Percentiles rank a stretch among this genome's conserved stretches.
Evolutionary conservation across 1,140 invertebrate species (phyloP).

Genomic region (Philotrypesis tridentata): DNA sequence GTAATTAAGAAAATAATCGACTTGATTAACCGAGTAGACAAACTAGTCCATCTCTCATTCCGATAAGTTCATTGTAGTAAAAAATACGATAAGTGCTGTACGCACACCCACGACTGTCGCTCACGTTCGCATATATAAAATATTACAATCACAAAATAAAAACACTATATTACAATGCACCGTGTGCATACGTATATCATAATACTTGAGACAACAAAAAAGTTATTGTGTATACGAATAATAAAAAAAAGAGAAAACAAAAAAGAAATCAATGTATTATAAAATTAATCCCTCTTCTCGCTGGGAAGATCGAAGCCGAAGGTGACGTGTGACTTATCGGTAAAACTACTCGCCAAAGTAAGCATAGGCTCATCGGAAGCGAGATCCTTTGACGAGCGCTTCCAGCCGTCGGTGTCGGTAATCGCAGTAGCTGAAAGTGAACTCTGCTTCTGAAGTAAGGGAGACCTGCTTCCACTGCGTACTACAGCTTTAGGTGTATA

Average conservation of each 20-base stretch:
- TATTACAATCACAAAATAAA: conserved; percentile 42
- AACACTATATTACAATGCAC: conserved; percentile 8
- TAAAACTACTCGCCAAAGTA: conserved; percentile 68
- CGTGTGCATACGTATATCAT: background rate
- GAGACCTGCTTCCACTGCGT: conserved; percentile 50
- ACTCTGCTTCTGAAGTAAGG: conserved; percentile 59
- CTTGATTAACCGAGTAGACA: background rate
- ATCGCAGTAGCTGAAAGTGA: conserved; percentile 69
- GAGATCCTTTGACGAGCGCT: conserved; percentile 25
- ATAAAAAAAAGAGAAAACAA: background rate
- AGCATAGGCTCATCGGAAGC: conserved; percentile 49
- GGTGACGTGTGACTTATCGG: conserved; percentile 63
- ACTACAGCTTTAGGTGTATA: conserved; percentile 59
- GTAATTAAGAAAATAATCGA: conserved; percentile 27
- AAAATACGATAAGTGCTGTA: conserved; percentile 12
- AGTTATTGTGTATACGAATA: background rate
- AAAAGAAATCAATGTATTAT: background rate
- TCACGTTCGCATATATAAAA: conserved; percentile 15
- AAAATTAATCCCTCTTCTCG: conserved; percentile 57
- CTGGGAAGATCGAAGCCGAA: conserved; percentile 64
- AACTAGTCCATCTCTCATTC: background rate
- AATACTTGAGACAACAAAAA: background rate
- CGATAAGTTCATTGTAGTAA: background rate
- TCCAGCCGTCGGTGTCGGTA: conserved; percentile 70
- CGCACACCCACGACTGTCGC: background rate